Evolutionary conservation across 2,113 vertebrate species (phyloP).

Genomic region (Corvus cornix): DNA sequence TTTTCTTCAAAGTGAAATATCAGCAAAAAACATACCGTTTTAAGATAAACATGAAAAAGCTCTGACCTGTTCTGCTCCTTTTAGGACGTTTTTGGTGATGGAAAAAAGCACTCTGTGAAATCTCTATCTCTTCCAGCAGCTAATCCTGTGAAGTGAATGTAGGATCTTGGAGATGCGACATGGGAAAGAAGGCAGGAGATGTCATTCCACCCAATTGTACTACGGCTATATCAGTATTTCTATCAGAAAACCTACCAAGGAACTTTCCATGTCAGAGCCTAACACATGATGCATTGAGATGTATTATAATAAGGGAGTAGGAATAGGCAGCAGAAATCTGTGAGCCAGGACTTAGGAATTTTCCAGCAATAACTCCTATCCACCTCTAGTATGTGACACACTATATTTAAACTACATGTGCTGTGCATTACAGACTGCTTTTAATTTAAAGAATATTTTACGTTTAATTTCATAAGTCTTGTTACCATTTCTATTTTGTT

Average conservation of each 20-base stretch:
- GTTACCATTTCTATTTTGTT: neutral
- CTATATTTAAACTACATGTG: neutral
- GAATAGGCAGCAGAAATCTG: neutral
- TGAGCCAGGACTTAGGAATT: neutral
- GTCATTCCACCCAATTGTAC: neutral
- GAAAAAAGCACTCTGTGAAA: neutral
- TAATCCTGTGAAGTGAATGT: neutral
- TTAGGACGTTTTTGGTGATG: neutral
- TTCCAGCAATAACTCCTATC: neutral
- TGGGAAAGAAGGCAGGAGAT: neutral
- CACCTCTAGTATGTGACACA: neutral
- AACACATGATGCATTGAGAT: neutral
- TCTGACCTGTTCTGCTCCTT: neutral
- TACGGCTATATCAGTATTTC: neutral
- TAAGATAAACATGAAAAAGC: neutral
- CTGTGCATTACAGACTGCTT: neutral
- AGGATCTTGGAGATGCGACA: neutral
- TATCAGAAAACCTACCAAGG: neutral
- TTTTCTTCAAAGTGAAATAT: neutral
- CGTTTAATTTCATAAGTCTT: neutral
- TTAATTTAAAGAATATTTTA: neutral
- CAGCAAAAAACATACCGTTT: neutral
- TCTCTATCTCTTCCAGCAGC: neutral
- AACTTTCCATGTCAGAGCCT: neutral
- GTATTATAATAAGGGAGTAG: neutral